Evolutionary conservation across 2,797 vertebrate genomes (phyloP), one percentile per base, ranked within the genome.

Genomic region (Notolabrus celidotus): DNA sequence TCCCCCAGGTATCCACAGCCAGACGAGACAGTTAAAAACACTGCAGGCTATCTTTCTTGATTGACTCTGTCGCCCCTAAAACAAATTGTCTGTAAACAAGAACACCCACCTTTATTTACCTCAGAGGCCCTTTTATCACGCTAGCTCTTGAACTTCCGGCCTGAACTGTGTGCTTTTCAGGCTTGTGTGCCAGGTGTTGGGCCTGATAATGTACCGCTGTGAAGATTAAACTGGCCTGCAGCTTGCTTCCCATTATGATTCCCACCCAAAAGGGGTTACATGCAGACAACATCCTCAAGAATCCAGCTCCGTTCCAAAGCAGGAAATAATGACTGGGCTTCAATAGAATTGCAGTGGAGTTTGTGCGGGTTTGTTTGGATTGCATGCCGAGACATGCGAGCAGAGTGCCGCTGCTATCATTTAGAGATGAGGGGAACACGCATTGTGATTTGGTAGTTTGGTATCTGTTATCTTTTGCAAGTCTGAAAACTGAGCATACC

Each of bases 321-420:
- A 92, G 86, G 91, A 93, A 89, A 86, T 84, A 89, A 91, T 83
- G 86, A 84, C 83, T 57, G 66, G 12, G 86, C 82, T 90, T 89
- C 81, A 74, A 87, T 72, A 80, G 71, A 79, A 43, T 3, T 55
- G 60, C 79, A 39, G 72, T 81, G 86, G 87, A 90, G 90, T 88
- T 77, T 71, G 70, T 74, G 79, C 53, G 17, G 70, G 71, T 80
- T 87, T 90, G 88, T 90, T 92, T 90, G 76, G 83, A 64, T 67
- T 82, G 72, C 90, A 71, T 64, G 84, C 66, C 5, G 43, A 79
- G 88, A 88, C 88, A 83, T 75, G 90, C 6, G 29, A 71, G 77
- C 65, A 38, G 60, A 76, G 55, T 51, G 74, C 52, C 62, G 29
- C 45, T 66, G 82, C 83, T 70, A 83, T 85, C 67, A 45, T 77